Evolutionary conservation across 2,797 vertebrate genomes (phyloP), one percentile per base, ranked within the genome.

Genomic region (Chloroceryle amazona): DNA sequence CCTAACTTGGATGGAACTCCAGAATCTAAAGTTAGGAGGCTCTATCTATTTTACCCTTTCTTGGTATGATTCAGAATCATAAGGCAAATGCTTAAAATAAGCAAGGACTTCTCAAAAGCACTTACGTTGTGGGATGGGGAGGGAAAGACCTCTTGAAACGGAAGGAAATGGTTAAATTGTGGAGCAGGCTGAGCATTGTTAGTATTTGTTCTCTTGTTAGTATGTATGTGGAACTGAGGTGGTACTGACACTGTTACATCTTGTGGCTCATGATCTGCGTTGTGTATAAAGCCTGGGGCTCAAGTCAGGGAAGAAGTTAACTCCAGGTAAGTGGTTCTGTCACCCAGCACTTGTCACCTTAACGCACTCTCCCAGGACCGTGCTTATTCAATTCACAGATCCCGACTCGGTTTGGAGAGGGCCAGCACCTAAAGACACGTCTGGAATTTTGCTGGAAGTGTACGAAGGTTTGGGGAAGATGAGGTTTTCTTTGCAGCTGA

Each of bases 11-110:
- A 35, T 74, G 47, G 29, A 85, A 87, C 85, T 92, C 60, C 93
- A 39, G 37, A 78, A 71, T 63, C 49, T 68, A n/a, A 89, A 86
- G 46, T 63, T n/a, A 63, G 57, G 58, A 81, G 49, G 39, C 93
- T 93, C 33, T 42, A n/a, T 79, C 35, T 62, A 3, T 21, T 81
- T 25, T 4, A 26, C 37, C 10, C 21, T 86, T 68, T 86, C 79
- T 88, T 13, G 3, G 41, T 49, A 10, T 86, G 82, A 88, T 86
- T 95, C 85, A 95, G 65, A 90, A 91, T 95, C 95, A 71, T 68
- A 83, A 96, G 82, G 29, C 49, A 88, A 71, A 31, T 41, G 57
- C 46, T 90, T 90, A 86, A 95, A 96, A 80, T 82, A 94, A 82
- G 65, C 37, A 60, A 41, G 37, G 61, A 20, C 28, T 80, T 87